Percentiles rank a stretch among this genome's conserved stretches.
phyloP scores from a whole-genome alignment of 2,113 vertebrate species.

The Sebastes fasciatus region DNA sequence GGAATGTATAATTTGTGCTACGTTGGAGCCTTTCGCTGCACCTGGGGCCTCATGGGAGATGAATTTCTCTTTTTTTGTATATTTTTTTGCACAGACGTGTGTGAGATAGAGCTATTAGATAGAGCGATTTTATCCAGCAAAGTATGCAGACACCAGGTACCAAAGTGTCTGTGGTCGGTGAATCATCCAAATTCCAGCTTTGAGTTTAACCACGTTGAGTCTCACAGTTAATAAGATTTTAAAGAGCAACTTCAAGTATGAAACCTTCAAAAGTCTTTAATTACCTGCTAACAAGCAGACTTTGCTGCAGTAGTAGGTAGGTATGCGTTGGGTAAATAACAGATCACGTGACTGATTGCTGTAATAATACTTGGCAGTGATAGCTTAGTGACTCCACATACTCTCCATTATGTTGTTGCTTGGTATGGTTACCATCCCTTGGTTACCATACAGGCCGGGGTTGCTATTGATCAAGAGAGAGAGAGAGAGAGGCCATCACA shows the following conservation, averaged over 20 bases:
- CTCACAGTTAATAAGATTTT: background rate
- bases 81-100: background rate
- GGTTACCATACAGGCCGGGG: background rate
- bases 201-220: too few relatives aligned
- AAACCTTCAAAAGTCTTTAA: background rate
- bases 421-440: background rate
- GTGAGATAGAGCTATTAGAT: too few relatives aligned
- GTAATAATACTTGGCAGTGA: background rate
- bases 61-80: slow-evolving; percentile 5
- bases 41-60: slow-evolving; percentile 55
- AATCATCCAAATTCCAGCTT: background rate
- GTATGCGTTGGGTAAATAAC: background rate
- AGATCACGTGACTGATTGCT: slow-evolving; percentile 3
- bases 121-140: background rate
- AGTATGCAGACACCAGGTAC: background rate
- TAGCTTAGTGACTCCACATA: background rate
- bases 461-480: background rate
- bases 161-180: background rate
- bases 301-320: background rate
- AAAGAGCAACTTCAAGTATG: background rate
- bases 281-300: background rate
- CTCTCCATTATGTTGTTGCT: slow-evolving; percentile 1
- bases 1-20: slow-evolving; percentile 69
- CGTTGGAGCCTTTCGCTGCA: slow-evolving; percentile 34
- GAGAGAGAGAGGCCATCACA: background rate